A percentile compares a stretch with the other conserved stretches of the same genome.
Conservation (phyloP, 1,140 invertebrate species). For the Helicoverpa armigera region DNA sequence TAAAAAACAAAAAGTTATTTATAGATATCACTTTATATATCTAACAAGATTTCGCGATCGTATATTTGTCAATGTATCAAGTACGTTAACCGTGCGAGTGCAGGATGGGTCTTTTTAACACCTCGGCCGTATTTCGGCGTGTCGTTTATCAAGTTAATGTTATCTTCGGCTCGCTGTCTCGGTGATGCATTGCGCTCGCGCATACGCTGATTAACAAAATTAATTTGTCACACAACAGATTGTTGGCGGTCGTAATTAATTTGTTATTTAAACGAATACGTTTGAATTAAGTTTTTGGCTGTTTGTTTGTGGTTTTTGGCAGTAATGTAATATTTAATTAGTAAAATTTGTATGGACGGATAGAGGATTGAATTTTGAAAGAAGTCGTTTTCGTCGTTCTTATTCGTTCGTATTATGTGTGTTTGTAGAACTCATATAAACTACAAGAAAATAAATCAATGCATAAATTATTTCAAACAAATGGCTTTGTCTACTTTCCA, state of each 20-base stretch:
- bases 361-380: no score
- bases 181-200: conserved; percentile 80
- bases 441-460: conserved; percentile 17
- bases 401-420: no score
- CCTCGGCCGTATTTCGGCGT: conserved; percentile 67
- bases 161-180: conserved; percentile 76
- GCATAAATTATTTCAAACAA: conserved; percentile 39
- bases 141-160: conserved; percentile 81
- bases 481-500: conserved; percentile 47
- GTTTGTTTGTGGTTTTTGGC: conserved; percentile 15
- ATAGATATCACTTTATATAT: not conserved
- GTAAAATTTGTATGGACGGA: no score
- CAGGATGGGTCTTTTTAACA: conserved; percentile 66
- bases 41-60: conserved; percentile 44
- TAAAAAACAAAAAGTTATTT: not conserved
- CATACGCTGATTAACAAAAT: conserved; percentile 81
- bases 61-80: conserved; percentile 56
- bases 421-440: not conserved
- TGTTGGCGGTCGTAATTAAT: conserved; percentile 59
- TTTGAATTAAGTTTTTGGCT: conserved; percentile 11
- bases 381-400: no score
- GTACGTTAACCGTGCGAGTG: conserved; percentile 65
- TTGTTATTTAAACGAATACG: conserved; percentile 56
- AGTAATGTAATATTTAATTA: not conserved
- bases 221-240: conserved; percentile 78